Conservation (phyloP, 2,797 vertebrate genomes). For the Delichon dasypus region DNA sequence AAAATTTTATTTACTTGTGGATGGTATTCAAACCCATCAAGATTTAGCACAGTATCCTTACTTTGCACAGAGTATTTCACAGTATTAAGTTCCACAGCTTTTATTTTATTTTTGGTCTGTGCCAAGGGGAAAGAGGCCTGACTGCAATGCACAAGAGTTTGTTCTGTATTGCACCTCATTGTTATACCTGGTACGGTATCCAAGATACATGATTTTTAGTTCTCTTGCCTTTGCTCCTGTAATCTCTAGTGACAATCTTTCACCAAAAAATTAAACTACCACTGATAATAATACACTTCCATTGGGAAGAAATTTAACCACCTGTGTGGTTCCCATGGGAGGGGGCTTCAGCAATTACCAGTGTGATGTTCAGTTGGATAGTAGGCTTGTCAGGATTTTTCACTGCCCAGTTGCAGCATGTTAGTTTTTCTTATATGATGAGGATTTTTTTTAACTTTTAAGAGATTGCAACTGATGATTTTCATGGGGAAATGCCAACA, state of each 20-base stretch:
- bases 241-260: neutral
- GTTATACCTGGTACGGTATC: neutral
- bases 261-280: neutral
- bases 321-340: neutral
- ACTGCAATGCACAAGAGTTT: neutral
- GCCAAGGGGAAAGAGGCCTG: neutral
- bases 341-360: neutral
- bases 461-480: neutral
- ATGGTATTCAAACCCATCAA: neutral
- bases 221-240: neutral
- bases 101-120: neutral
- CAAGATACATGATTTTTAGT: neutral
- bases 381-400: neutral
- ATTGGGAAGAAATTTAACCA: neutral
- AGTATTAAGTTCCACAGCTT: neutral
- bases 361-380: neutral
- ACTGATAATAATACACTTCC: neutral
- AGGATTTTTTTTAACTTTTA: neutral
- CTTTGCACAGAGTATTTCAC: neutral
- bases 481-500: neutral
- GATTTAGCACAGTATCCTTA: neutral
- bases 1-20: neutral
- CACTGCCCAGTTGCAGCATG: neutral
- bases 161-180: neutral
- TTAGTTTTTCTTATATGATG: neutral